phyloP scores from a whole-genome alignment of 2,888 invertebrate genomes.

The Anthrax anthrax region DNA sequence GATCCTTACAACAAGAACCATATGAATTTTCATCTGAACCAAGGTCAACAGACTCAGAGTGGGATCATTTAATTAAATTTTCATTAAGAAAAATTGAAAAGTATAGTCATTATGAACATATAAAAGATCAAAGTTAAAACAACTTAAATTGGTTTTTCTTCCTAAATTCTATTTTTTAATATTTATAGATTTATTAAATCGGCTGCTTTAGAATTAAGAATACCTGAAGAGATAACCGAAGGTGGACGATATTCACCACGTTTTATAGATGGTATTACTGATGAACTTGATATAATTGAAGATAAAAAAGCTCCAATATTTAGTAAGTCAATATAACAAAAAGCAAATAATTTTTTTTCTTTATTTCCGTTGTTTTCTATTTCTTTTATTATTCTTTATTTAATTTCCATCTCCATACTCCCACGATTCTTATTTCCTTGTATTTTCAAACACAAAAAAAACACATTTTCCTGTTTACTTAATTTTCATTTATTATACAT shows the following conservation, averaged over 20 bases:
- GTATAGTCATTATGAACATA: conserved; percentile 24
- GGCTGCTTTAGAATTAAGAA: conserved; percentile 56
- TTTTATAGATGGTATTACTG: conserved; percentile 69
- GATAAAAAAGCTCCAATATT: conserved; percentile 66
- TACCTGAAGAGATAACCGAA: conserved; percentile 62
- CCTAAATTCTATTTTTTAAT: no score
- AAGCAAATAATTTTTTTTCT: no score
- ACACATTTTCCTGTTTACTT: background rate
- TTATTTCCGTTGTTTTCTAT: no score
- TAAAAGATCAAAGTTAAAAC: no score
- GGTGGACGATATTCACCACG: conserved; percentile 61
- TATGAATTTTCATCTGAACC: conserved; percentile 58
- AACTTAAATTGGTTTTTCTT: no score
- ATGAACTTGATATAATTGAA: conserved; percentile 68
- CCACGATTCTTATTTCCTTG: no score
- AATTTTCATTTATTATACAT: background rate
- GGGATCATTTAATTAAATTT: conserved; percentile 68
- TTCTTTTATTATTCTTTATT: no score
- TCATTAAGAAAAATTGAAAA: conserved; percentile 57
- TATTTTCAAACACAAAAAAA: no score
- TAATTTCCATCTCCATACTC: no score
- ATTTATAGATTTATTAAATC: conserved; percentile 56
- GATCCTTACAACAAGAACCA: conserved; percentile 53
- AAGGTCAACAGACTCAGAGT: conserved; percentile 59
- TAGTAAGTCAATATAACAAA: conserved; percentile 45